Evolutionary conservation across 2,888 invertebrate species (phyloP), one percentile per base, ranked within the genome.

Genomic region (Ennomos quercinarius): DNA sequence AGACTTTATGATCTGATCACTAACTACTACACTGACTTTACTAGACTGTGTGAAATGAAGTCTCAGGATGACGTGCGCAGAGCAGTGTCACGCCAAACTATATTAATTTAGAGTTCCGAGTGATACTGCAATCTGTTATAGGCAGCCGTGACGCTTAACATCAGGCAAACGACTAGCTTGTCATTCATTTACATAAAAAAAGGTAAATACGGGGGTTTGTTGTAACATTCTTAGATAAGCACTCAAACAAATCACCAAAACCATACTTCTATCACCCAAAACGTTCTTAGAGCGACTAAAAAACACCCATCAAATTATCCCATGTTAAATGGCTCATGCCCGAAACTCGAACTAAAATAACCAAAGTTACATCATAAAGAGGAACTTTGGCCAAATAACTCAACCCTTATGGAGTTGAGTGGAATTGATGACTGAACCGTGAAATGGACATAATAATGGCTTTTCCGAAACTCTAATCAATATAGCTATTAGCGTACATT

Each of bases 361-460:
- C 54, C 36, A 59, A 68, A 68, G 64, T 68, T 68, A 58, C 60
- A 57, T 54, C 66, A 66, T 68, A 66, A 66, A 68, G 58, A 46
- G 64, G 47, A 66, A 65, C 63, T 68, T 56, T 42, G 48, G 49
- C 60, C 46, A 58, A 66, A 68, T 68, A 66, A 68, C 63, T 68
- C 68, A 64, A 61, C 63, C 63, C 66, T 64, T 68, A 68, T 61
- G 64, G 65, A 58, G 47, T 54, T 50, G 61, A 61, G 57, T 58
- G 55, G 61, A 66, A 66, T 66, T 64, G 68, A 68, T 68, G 66
- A 57, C 49, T 63, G 63, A 66, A 61, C 64, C 66, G 66, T 68
- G 66, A 64, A 68, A 68, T 68, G 66, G 68, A 68, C 66, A 68
- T 66, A 66, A 66, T 68, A 68, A 68, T 66, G 63, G 64, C 64